Evolutionary conservation across 2,797 vertebrate species (phyloP).

Genomic region (Scolopax rusticola): DNA sequence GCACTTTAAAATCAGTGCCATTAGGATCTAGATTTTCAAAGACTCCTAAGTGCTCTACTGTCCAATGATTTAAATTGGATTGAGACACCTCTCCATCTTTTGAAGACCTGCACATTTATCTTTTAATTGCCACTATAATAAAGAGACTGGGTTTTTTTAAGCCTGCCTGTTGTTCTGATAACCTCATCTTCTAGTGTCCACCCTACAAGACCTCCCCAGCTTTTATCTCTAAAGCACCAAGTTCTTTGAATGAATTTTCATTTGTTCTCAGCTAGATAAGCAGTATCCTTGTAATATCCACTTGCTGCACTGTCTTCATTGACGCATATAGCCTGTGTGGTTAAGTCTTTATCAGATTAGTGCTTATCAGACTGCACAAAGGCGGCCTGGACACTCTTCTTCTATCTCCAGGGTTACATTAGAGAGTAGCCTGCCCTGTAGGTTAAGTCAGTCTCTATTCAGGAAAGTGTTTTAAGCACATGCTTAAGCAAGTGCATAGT

Average conservation of each 20-base stretch:
- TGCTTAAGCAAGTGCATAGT: background rate
- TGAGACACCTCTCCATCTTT: background rate
- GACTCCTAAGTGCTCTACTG: background rate
- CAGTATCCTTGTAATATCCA: conserved; percentile 31
- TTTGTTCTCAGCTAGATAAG: conserved; percentile 62
- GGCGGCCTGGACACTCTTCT: conserved; percentile 1
- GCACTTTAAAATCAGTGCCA: background rate
- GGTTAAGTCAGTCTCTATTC: background rate
- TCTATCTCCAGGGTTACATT: background rate
- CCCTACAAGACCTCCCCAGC: background rate
- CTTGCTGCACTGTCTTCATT: background rate
- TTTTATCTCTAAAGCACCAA: conserved; percentile 46
- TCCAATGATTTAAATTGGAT: background rate
- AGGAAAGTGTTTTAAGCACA: background rate
- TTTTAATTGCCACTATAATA: background rate
- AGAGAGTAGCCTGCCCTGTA: background rate
- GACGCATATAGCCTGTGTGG: conserved; percentile 2
- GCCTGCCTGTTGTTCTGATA: background rate
- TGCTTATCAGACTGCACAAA: conserved; percentile 34
- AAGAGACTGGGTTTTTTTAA: background rate
- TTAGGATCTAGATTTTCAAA: background rate
- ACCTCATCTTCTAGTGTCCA: conserved; percentile 7
- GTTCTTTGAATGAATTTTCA: conserved; percentile 33
- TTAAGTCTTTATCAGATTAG: conserved; percentile 55
- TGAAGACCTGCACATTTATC: conserved; percentile 15